These are phyloP conservation scores for Oxyteleia sp. DNA, from an alignment of 2,888 invertebrate species.

Conservation along the genomic window DNA sequence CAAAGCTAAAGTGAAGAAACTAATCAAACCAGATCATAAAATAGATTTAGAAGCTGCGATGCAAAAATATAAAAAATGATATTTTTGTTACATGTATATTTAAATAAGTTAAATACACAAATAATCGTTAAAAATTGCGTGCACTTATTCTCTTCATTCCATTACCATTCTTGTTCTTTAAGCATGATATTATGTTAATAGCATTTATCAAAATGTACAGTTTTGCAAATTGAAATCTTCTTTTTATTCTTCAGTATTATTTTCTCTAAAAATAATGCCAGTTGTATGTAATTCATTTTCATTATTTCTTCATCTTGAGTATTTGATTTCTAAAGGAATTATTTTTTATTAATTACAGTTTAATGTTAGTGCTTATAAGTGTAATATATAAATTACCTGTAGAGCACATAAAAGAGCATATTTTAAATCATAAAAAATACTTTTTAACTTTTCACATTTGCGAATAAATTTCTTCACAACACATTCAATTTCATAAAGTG, in stretches of 20 bases:
- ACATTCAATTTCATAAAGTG: conserved; percentile 13
- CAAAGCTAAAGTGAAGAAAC: conserved; percentile 92
- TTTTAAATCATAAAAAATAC: conserved; percentile 78
- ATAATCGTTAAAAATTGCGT: too few species aligned
- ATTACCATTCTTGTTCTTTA: background rate
- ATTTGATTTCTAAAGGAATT: conserved; percentile 24
- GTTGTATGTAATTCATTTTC: conserved; percentile 73
- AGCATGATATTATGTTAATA: background rate
- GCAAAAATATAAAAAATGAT: conserved; percentile 79
- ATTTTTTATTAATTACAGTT: background rate
- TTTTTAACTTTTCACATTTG: conserved; percentile 37
- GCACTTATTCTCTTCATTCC: too few species aligned
- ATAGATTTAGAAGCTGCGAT: conserved; percentile 86
- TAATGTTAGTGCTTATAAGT: background rate
- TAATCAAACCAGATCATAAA: conserved; percentile 89
- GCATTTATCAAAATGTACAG: too few species aligned
- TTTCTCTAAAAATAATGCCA: conserved; percentile 71
- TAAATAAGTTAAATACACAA: background rate
- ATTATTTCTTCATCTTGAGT: conserved; percentile 60
- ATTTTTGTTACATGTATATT: background rate
- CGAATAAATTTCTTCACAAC: conserved; percentile 3
- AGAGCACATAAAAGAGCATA: conserved; percentile 77
- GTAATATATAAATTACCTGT: conserved; percentile 71
- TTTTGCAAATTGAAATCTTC: background rate
- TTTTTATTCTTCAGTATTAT: conserved; percentile 63